Evolutionary conservation across 1,140 invertebrate genomes (phyloP).

Genomic region (Drosophila sp.): DNA sequence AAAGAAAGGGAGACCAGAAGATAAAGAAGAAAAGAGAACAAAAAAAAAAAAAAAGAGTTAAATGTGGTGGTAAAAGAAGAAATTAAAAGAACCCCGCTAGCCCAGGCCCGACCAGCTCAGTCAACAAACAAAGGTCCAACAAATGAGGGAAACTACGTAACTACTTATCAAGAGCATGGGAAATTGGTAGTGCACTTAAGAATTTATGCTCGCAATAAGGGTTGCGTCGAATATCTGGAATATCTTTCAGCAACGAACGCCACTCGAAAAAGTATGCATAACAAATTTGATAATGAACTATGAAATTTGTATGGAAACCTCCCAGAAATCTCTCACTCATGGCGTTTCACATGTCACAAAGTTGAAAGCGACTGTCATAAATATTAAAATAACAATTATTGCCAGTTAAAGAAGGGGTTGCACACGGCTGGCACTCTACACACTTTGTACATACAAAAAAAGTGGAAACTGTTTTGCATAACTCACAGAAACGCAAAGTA

Average conservation of each 20-base stretch:
- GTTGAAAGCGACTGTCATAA: constrained; percentile 64
- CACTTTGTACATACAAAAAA: neutral
- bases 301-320: constrained; percentile 61
- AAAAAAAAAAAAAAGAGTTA: constrained; percentile 61
- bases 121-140: constrained; percentile 48
- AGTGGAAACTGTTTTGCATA: constrained; percentile 49
- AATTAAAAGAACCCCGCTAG: constrained; percentile 41
- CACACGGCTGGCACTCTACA: neutral
- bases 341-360: constrained; percentile 46
- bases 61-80: constrained; percentile 58
- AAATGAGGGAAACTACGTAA: constrained; percentile 55
- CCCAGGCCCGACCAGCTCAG: constrained; percentile 1
- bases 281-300: constrained; percentile 80
- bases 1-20: constrained; percentile 2
- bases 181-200: constrained; percentile 38
- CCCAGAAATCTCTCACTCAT: constrained; percentile 29
- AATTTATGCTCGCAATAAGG: constrained; percentile 25
- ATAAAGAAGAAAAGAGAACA: constrained; percentile 1
- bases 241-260: constrained; percentile 19
- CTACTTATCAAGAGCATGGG: constrained; percentile 62
- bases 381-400: constrained; percentile 81
- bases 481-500: constrained; percentile 34
- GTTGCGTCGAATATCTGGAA: constrained; percentile 35
- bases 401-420: constrained; percentile 50
- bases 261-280: constrained; percentile 67